These are phyloP conservation scores for Lutraria rhynchaena DNA, from an alignment of 1,140 invertebrate species.

Conservation along the genomic window DNA sequence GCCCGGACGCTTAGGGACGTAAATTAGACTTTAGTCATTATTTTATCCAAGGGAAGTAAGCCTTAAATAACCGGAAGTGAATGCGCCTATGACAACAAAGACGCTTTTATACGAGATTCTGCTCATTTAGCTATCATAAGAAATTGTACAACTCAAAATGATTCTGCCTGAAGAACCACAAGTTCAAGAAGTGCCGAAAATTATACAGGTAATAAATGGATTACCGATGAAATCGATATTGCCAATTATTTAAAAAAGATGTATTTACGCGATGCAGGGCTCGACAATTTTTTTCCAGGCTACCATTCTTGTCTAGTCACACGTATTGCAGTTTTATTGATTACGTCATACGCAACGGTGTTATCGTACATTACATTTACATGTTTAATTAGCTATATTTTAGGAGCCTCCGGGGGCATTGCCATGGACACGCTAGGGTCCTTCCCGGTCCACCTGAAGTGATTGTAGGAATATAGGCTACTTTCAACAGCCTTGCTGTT, in stretches of 20 bases:
- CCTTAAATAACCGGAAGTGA: neutral
- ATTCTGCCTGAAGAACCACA: conserved; percentile 26
- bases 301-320: neutral
- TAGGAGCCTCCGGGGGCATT: too few species aligned
- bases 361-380: too few species aligned
- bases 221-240: too few species aligned
- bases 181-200: conserved; percentile 29
- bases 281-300: neutral
- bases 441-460: too few species aligned
- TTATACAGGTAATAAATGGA: conserved; percentile 44
- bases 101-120: neutral
- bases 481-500: too few species aligned
- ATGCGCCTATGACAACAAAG: conserved; percentile 42
- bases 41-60: neutral
- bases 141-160: neutral
- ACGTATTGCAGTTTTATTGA: neutral
- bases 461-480: too few species aligned
- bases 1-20: too few species aligned
- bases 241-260: too few species aligned
- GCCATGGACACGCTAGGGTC: too few species aligned
- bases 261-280: too few species aligned
- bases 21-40: too few species aligned
- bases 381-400: too few species aligned
- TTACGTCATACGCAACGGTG: neutral
- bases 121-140: neutral